Evolutionary conservation across 2,113 vertebrate species (phyloP).

Genomic region (Centrocercus urophasianus): DNA sequence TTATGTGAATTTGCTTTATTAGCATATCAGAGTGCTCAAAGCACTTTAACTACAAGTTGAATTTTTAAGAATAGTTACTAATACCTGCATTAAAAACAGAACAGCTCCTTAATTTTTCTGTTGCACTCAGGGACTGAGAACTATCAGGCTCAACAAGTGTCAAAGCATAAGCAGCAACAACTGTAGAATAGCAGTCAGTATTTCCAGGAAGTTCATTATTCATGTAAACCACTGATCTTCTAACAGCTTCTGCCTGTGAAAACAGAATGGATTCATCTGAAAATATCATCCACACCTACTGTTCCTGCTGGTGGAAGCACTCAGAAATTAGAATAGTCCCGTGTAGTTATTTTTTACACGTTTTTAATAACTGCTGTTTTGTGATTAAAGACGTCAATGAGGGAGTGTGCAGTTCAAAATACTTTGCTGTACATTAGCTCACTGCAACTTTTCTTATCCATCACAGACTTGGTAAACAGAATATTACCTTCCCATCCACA

Average conservation of each 20-base stretch:
- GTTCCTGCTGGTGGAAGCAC: not conserved
- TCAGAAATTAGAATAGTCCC: not conserved
- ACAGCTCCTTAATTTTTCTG: slow-evolving; percentile 52
- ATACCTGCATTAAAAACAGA: slow-evolving; percentile 51
- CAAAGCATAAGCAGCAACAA: slow-evolving; percentile 81
- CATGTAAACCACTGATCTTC: slow-evolving; percentile 72
- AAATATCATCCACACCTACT: not conserved
- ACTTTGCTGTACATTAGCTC: not conserved
- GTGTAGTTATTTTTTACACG: not conserved
- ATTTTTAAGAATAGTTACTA: not conserved
- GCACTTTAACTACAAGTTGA: not conserved
- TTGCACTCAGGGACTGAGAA: not conserved
- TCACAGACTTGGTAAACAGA: not conserved
- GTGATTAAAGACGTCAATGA: not conserved
- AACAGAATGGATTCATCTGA: not conserved
- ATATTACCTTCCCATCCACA: not conserved
- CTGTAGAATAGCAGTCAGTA: slow-evolving; percentile 75
- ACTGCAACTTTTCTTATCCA: not conserved
- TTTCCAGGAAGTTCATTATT: slow-evolving; percentile 48
- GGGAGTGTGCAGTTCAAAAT: rapidly evolving
- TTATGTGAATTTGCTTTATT: not conserved
- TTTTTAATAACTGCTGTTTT: not conserved
- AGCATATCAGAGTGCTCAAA: not conserved
- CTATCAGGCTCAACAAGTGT: slow-evolving; percentile 50
- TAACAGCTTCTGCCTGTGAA: slow-evolving; percentile 52